These are phyloP conservation scores for Peromyscus polionotus DNA, from an alignment of 2,113 vertebrate species.

Conservation along the genomic window DNA sequence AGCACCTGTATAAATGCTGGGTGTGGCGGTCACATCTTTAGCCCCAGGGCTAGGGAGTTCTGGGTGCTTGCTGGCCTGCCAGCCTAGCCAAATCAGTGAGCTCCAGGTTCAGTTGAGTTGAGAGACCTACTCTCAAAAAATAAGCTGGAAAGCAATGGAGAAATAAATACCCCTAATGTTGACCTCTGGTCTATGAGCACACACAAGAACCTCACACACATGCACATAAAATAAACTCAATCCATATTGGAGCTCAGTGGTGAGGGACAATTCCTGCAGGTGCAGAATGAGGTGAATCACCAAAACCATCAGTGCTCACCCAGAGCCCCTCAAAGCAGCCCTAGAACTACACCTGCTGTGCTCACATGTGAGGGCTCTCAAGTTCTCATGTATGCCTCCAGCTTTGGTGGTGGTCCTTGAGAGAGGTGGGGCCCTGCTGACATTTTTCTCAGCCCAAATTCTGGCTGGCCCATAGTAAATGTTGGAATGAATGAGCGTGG, in stretches of 20 bases:
- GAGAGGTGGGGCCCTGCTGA: not conserved
- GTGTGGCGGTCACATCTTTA: not conserved
- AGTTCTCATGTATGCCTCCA: not conserved
- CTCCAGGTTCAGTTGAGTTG: not conserved
- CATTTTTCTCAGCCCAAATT: not conserved
- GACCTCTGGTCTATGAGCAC: not conserved
- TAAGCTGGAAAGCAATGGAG: not conserved
- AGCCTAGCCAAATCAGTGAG: not conserved
- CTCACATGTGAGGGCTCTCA: too few species aligned
- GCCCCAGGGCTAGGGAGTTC: not conserved
- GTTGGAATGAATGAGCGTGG: not conserved
- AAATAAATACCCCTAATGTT: not conserved
- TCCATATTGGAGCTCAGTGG: not conserved
- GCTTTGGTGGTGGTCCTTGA: rapidly evolving
- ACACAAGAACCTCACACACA: not conserved
- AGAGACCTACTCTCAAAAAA: not conserved
- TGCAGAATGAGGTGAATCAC: not conserved
- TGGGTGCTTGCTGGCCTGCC: not conserved
- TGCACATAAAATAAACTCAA: not conserved
- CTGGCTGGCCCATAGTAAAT: not conserved
- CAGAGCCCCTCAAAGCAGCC: not conserved
- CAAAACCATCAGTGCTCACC: not conserved
- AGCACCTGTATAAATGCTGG: not conserved
- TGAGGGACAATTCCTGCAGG: not conserved
- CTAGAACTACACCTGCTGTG: not conserved